Percentiles rank a stretch among this genome's conserved stretches.
These are phyloP conservation scores for Saccopteryx bilineata DNA, from an alignment of 2,113 vertebrate genomes.

Conservation along the genomic window DNA sequence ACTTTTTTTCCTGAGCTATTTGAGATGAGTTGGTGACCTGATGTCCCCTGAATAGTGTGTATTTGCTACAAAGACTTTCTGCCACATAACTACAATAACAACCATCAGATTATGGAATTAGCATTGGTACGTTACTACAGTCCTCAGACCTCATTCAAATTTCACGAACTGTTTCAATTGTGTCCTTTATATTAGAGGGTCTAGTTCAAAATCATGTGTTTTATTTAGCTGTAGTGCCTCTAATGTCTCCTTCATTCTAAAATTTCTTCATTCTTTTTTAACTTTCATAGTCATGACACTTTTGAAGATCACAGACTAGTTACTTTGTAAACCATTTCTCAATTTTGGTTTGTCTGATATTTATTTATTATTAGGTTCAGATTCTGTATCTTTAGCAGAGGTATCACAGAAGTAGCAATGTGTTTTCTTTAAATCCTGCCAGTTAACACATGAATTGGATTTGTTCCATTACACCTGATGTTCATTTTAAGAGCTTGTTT, in stretches of 20 bases:
- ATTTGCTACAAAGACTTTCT: conserved; percentile 37
- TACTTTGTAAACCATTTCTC: conserved; percentile 24
- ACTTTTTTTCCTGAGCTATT: not conserved
- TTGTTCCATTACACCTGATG: conserved; percentile 38
- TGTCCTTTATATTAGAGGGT: conserved; percentile 13
- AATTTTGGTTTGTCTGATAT: conserved; percentile 41
- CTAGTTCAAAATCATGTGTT: not conserved
- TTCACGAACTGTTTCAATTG: conserved; percentile 26
- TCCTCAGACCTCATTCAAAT: conserved; percentile 24
- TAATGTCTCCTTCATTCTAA: conserved; percentile 54
- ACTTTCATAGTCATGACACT: conserved; percentile 4
- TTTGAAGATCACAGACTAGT: conserved; percentile 28
- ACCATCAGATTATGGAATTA: conserved; percentile 20
- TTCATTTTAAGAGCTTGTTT: conserved; percentile 4
- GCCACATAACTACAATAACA: not conserved
- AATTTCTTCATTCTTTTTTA: not conserved
- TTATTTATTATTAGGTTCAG: conserved; percentile 38
- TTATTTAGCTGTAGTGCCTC: conserved; percentile 14
- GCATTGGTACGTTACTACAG: conserved; percentile 17
- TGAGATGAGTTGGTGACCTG: not conserved
- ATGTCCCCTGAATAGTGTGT: not conserved
- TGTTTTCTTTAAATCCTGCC: conserved; percentile 33
- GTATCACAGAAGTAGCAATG: not conserved
- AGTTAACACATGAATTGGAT: not conserved
- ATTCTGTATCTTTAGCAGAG: not conserved